Base-by-base conservation (phyloP, 2,888 invertebrate genomes). In the Stomorhina lunata region DNA sequence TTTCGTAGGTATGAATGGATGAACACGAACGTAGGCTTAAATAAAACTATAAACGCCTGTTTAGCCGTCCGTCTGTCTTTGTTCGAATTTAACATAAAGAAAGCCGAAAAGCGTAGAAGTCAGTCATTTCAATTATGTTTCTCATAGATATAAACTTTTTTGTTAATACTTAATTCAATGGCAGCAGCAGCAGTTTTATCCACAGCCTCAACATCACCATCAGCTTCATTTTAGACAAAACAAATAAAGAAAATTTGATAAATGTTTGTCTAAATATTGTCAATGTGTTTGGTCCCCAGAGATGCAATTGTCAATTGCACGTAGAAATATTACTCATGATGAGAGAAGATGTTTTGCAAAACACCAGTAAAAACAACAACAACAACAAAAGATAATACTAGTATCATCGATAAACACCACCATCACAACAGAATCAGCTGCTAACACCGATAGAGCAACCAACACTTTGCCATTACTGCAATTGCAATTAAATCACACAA, bases 51-150 rank as follows among this genome's bases (percentile, higher is more conserved):
- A n/a, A n/a, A n/a, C n/a, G n/a, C n/a, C n/a, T n/a, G n/a, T n/a
- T n/a, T n/a, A n/a, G n/a, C n/a, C n/a, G 55, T 15, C 68, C 50
- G 7, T 4, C 12, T 65, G 10, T n/a, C n/a, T 27, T 10, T 55
- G 25, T 53, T n/a, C 53, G 29, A 27, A 20, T 53, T 7, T 32
- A 15, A 40, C 53, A 63, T 77, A 81, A 77, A 75, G 78, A 79
- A 82, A 82, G 78, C 69, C 78, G 73, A 82, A 78, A 82, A 34
- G 43, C 53, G 50, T 69, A 82, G 48, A 79, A 76, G 79, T 66
- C 79, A 79, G 71, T 66, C 65, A 76, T 82, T 76, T 71, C 71
- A 75, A 76, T 81, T 81, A 73, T 77, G 65, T 72, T 69, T 66
- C 29, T n/a, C n/a, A 17, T 32, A 15, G 32, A 48, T 55, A 50